Conservation (phyloP, 2,888 invertebrate species). For the Microdon myrmicae region DNA sequence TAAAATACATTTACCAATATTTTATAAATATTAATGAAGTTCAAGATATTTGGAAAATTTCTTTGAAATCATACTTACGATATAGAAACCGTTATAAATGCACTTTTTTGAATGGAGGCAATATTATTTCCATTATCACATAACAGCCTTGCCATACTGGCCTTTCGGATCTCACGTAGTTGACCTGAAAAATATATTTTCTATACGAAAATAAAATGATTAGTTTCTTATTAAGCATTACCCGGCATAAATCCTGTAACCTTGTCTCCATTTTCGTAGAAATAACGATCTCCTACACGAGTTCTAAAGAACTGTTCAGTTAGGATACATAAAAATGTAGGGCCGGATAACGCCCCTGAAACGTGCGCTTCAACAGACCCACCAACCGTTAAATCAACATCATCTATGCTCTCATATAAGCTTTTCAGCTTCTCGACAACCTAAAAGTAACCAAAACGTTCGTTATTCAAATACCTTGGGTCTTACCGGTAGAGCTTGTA, state of each 20-base stretch:
- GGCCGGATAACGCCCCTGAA: constrained; percentile 82
- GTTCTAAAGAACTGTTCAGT: constrained; percentile 89
- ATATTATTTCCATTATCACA: constrained; percentile 83
- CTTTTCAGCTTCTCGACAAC: constrained; percentile 72
- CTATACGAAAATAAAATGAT: constrained; percentile 1
- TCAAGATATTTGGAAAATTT: constrained; percentile 2
- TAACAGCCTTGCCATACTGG: constrained; percentile 79
- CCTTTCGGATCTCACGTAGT: constrained; percentile 80
- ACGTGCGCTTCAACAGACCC: constrained; percentile 83
- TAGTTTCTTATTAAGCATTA: constrained; percentile 24
- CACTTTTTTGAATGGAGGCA: constrained; percentile 73
- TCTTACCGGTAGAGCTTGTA: constrained; percentile 16
- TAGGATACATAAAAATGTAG: constrained; percentile 88
- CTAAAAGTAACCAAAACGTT: constrained; percentile 29
- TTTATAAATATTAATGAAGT: background rate
- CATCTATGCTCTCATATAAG: constrained; percentile 78
- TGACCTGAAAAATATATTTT: constrained; percentile 68
- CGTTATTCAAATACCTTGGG: background rate
- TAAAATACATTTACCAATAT: background rate
- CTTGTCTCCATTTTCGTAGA: constrained; percentile 79
- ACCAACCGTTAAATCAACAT: constrained; percentile 88
- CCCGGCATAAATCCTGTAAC: constrained; percentile 74
- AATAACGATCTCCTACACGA: constrained; percentile 86
- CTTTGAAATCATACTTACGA: constrained; percentile 67
- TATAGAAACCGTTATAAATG: constrained; percentile 74